Evolutionary conservation across 2,888 invertebrate genomes (phyloP), one percentile per base, ranked within the genome.

Genomic region (Lingula anatina): DNA sequence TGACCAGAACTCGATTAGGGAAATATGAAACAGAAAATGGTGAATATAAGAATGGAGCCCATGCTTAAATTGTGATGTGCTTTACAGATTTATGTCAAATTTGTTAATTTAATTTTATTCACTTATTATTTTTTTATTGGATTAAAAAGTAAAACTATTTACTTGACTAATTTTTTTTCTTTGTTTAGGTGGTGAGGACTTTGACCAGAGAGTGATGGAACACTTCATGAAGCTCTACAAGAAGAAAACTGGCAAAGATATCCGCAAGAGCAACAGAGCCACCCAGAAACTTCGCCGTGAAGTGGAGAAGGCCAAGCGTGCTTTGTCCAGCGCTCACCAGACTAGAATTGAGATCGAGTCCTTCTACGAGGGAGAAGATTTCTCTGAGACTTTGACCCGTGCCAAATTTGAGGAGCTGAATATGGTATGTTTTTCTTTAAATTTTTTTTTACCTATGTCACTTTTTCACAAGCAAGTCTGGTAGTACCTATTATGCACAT

Each of bases 371-470:
- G 94, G 95, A 66, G 93, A 94, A 72, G 97, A 99, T 77, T 99
- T 99, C 85, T 90, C 93, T 5, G 97, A 97, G 80, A 92, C 93
- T 2, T 82, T 99, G 53, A 97, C 97, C 66, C 86, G 99, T 74
- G 97, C 97, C 69, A 97, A 96, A 80, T 99, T 99, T 75, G 96
- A 97, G 77, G 96, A 97, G 79, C 81, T 97, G 75, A 97, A 97
- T 83, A 90, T 94, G 90, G 85, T 83, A 57, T 61, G 73, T 57
- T n/a, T n/a, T n/a, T n/a, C n/a, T n/a, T n/a, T n/a, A n/a, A n/a
- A n/a, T n/a, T n/a, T n/a, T n/a, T n/a, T 55, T 57, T 18, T 9
- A 39, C n/a, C n/a, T n/a, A n/a, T n/a, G n/a, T n/a, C n/a, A n/a
- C n/a, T n/a, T n/a, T n/a, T n/a, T n/a, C n/a, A 45, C 44, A 41